Evolutionary conservation across 2,888 invertebrate genomes (phyloP).

Genomic region (Quadriops clusia): DNA sequence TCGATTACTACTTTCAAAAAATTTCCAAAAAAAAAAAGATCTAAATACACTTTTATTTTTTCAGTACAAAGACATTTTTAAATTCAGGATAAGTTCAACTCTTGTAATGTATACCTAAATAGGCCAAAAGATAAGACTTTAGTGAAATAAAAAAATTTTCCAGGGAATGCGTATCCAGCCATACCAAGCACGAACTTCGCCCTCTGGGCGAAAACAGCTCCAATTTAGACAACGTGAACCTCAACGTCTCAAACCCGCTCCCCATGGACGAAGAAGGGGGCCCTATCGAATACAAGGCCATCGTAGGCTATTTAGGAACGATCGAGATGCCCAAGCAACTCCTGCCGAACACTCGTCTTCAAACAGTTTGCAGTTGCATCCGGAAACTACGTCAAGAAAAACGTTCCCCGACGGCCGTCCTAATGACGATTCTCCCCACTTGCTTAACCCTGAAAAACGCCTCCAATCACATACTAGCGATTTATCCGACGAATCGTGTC

Average conservation of each 20-base stretch:
- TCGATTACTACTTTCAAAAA: too few species aligned
- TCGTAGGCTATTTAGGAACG: constrained; percentile 91
- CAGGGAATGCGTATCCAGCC: too few species aligned
- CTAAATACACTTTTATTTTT: too few species aligned
- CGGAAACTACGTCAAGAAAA: constrained; percentile 80
- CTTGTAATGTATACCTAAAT: too few species aligned
- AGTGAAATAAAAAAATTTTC: too few species aligned
- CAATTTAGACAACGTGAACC: too few species aligned
- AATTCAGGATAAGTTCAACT: too few species aligned
- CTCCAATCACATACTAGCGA: constrained; percentile 67
- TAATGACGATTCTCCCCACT: constrained; percentile 73
- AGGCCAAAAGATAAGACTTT: too few species aligned
- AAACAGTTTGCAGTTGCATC: constrained; percentile 77
- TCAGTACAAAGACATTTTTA: too few species aligned
- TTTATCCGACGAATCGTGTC: constrained; percentile 75
- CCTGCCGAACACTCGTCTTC: constrained; percentile 59
- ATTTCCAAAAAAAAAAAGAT: too few species aligned
- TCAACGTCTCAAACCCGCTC: constrained; percentile 16
- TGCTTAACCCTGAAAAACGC: constrained; percentile 70
- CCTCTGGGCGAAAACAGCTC: too few species aligned
- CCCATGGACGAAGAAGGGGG: constrained; percentile 35
- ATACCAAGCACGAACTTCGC: too few species aligned
- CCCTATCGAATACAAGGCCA: constrained; percentile 64
- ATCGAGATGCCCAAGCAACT: constrained; percentile 88
- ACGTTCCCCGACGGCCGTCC: constrained; percentile 70